These are phyloP conservation scores for Leptinotarsa defecta DNA, from an alignment of 1,140 invertebrate genomes.

Conservation along the genomic window DNA sequence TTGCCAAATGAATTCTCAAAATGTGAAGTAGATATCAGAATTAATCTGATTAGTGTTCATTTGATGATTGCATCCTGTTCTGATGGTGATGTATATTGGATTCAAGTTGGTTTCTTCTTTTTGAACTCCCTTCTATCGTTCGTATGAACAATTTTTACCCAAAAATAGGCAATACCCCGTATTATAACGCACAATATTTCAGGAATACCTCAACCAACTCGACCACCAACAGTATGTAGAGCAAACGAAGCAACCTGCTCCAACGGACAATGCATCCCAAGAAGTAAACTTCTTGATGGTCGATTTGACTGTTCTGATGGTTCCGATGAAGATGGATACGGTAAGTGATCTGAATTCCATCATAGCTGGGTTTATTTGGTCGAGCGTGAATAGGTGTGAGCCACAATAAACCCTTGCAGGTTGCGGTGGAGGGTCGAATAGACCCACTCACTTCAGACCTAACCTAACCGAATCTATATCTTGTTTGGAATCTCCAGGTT, in stretches of 20 bases:
- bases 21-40: too few relatives aligned
- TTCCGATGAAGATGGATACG: constrained; percentile 88
- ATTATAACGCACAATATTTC: background rate
- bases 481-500: too few relatives aligned
- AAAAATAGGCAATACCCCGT: background rate
- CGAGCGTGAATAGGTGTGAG: too few relatives aligned
- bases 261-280: constrained; percentile 89
- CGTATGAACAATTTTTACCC: background rate
- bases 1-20: too few relatives aligned
- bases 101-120: background rate
- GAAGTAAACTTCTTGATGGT: constrained; percentile 80
- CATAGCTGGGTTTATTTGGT: too few relatives aligned
- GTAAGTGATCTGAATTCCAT: constrained; percentile 60
- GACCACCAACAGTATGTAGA: constrained; percentile 26
- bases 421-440: too few relatives aligned
- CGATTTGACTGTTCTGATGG: constrained; percentile 81
- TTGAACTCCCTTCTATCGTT: background rate
- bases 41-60: too few relatives aligned
- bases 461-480: too few relatives aligned
- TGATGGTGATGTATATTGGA: background rate
- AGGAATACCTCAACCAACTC: constrained; percentile 46
- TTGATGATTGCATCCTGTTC: too few relatives aligned
- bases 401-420: too few relatives aligned
- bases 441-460: too few relatives aligned
- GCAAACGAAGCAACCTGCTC: constrained; percentile 82